Evolutionary conservation across 2,113 vertebrate species (phyloP), one percentile per base, ranked within the genome.

Genomic region (Anarrhichthys ocellatus): DNA sequence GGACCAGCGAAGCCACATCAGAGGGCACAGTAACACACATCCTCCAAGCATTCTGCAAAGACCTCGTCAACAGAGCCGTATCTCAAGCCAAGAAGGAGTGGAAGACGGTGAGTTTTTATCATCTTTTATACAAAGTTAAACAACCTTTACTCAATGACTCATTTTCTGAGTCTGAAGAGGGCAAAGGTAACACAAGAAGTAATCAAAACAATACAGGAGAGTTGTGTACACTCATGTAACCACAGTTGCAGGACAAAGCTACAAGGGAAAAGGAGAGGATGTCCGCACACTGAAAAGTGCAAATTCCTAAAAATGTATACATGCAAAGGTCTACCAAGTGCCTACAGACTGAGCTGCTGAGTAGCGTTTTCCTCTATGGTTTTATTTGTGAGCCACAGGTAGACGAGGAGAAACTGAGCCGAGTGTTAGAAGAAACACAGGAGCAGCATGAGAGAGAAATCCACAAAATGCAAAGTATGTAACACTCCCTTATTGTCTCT

Each of bases 61-160:
- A 92, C 46, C 86, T 91, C 5, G 38, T 96, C 6, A 88, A 67
- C 62, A 88, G 90, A 67, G 82, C 94, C 18, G 73, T 93, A 67
- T 87, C 95, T 81, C 94, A 93, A 83, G 82, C 92, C 11, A 95
- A 92, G 64, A 91, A 1, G 63, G 93, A 96, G 9, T 95, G 95
- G 96, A 92, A 92, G 81, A 94, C 95, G 95, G 98, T 98, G 95
- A 85, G 94, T 78, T 38, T 0, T 24, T 58, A 18, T 18, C 24
- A 7, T 63, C 6, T 48, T 0, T 46, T 52, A 1, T 48, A 10
- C 73, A 18, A 27, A 68, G 6, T n/a, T 54, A 74, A 56, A 17
- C 24, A 8, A 18, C 2, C 44, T 70, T 9, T 48, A 27, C 38
- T 52, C 20, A 48, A 1, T 44, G 24, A 69, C 65, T 71, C 1